Percentiles rank a stretch among this genome's conserved stretches.
These are phyloP conservation scores for Caenorhabditis virilis DNA, from an alignment of 2,888 invertebrate genomes.

Conservation along the genomic window DNA sequence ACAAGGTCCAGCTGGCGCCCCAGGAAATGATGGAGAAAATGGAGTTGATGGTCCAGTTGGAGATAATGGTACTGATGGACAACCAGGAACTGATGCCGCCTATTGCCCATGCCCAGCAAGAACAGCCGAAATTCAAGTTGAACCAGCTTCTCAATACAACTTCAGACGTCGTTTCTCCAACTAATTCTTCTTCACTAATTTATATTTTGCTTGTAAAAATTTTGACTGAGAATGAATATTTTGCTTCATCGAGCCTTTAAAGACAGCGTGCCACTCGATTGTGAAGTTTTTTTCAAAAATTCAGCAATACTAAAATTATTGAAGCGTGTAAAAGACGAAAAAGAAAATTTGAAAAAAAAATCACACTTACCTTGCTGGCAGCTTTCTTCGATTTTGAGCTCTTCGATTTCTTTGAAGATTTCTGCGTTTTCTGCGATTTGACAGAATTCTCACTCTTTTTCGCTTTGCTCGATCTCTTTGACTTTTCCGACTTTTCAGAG, in stretches of 20 bases:
- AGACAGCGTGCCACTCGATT: too few species aligned
- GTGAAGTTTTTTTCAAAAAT: too few species aligned
- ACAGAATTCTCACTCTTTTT: not conserved
- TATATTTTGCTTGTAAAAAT: constrained; percentile 19
- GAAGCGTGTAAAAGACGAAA: too few species aligned
- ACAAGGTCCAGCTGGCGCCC: constrained; percentile 19
- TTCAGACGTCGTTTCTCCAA: constrained; percentile 24
- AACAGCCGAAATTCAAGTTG: constrained; percentile 24
- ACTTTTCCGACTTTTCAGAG: constrained; percentile 1
- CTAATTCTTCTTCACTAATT: constrained; percentile 9
- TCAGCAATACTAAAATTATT: too few species aligned
- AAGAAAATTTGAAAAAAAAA: too few species aligned
- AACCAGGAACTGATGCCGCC: constrained; percentile 19
- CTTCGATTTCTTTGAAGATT: not conserved
- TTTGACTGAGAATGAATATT: too few species aligned
- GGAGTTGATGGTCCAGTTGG: constrained; percentile 21
- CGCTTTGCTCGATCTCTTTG: not conserved
- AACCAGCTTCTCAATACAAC: constrained; percentile 10
- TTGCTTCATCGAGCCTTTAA: too few species aligned
- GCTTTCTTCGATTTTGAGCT: constrained; percentile 8
- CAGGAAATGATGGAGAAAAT: constrained; percentile 16
- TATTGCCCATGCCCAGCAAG: constrained; percentile 28
- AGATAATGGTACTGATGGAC: constrained; percentile 16
- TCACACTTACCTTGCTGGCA: not conserved
- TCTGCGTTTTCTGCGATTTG: constrained; percentile 6